These are phyloP conservation scores for Sapayoa aenigma DNA, from an alignment of 2,113 vertebrate genomes.

Conservation along the genomic window DNA sequence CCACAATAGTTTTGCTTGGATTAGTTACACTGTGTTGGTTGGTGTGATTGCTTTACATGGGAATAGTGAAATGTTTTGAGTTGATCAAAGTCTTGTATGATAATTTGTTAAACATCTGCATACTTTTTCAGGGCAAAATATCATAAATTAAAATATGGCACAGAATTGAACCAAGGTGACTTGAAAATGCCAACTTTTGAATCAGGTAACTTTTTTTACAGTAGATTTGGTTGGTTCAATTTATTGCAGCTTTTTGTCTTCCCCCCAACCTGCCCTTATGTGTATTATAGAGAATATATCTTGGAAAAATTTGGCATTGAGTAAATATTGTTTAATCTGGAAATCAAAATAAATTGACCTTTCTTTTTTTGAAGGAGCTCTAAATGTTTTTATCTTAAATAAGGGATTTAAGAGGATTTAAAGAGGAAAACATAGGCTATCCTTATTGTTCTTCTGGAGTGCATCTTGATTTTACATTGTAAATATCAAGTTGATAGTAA, in stretches of 20 bases:
- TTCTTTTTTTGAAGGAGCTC: not conserved
- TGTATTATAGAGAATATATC: not conserved
- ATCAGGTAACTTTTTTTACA: conserved; percentile 80
- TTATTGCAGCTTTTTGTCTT: not conserved
- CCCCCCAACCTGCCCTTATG: fast-evolving
- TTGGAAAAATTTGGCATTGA: not conserved
- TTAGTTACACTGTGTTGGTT: not conserved
- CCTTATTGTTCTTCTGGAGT: not conserved
- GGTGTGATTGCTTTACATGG: not conserved
- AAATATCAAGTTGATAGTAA: not conserved
- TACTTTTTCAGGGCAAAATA: conserved; percentile 90
- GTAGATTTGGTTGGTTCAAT: not conserved
- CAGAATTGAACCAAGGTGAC: conserved; percentile 96
- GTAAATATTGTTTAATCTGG: not conserved
- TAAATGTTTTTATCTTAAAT: not conserved
- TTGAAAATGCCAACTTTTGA: conserved; percentile 98
- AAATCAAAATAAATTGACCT: not conserved
- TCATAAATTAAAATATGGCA: conserved; percentile 99
- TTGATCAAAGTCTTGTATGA: not conserved
- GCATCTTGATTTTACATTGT: not conserved
- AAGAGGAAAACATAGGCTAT: not conserved
- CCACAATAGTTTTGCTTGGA: not conserved
- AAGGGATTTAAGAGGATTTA: not conserved
- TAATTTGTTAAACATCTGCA: not conserved
- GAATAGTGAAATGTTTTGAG: not conserved